Evolutionary conservation across 2,113 vertebrate species (phyloP).

Genomic region (Danionella cerebrum): DNA sequence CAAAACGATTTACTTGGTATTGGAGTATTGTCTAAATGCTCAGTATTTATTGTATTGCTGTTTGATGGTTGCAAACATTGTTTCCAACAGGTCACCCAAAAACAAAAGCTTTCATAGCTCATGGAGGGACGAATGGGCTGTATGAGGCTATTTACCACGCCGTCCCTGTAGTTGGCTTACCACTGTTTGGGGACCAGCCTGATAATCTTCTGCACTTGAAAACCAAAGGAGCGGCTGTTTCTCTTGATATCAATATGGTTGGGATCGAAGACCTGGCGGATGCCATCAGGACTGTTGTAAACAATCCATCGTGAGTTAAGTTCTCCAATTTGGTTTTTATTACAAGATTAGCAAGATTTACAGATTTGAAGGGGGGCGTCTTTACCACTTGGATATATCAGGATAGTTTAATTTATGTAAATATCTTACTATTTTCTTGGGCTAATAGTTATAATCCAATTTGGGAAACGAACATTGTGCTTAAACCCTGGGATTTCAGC

Average conservation of each 20-base stretch:
- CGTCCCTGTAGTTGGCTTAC: constrained; percentile 77
- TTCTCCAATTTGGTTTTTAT: no score
- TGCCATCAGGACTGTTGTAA: constrained; percentile 19
- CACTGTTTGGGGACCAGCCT: constrained; percentile 75
- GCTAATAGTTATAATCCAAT: no score
- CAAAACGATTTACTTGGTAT: constrained; percentile 82
- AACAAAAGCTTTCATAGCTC: constrained; percentile 78
- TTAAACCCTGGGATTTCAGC: no score
- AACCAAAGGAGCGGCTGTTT: constrained; percentile 68
- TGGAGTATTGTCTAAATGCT: neutral
- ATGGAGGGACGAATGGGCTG: constrained; percentile 80
- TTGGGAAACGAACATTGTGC: no score
- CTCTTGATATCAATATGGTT: constrained; percentile 66
- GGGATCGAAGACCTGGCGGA: constrained; percentile 47
- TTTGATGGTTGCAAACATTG: neutral
- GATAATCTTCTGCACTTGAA: constrained; percentile 73
- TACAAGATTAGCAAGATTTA: no score
- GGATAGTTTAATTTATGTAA: no score
- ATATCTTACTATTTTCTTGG: no score
- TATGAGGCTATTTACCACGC: constrained; percentile 85
- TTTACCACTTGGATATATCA: no score
- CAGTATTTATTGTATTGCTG: neutral
- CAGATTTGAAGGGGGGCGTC: no score
- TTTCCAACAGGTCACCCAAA: constrained; percentile 68
- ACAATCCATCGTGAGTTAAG: constrained; percentile 28